Evolutionary conservation across 2,797 vertebrate genomes (phyloP).

Genomic region (Adrianichthys oophorus): DNA sequence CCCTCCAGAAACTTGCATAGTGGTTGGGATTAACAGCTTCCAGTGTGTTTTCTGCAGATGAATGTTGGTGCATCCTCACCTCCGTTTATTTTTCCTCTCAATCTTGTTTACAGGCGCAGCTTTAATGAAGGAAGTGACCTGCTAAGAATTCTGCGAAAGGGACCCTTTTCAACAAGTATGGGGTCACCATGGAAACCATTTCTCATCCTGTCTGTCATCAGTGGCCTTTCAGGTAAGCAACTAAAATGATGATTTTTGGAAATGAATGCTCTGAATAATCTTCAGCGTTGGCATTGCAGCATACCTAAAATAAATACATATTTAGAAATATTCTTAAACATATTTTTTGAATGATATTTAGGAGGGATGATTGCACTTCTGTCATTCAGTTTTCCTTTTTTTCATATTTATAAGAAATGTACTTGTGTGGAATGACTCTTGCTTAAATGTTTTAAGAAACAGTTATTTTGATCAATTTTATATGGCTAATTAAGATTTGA

Average conservation of each 20-base stretch:
- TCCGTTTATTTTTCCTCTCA: conserved; percentile 48
- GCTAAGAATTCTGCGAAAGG: conserved; percentile 76
- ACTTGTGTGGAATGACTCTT: too few species aligned
- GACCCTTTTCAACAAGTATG: conserved; percentile 85
- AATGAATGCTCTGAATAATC: conserved; percentile 6
- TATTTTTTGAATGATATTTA: too few species aligned
- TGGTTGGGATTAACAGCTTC: conserved; percentile 3
- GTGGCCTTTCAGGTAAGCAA: conserved; percentile 90
- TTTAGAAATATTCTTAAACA: too few species aligned
- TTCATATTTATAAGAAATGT: too few species aligned
- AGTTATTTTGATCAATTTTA: too few species aligned
- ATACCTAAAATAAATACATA: too few species aligned
- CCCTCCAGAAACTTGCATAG: neutral
- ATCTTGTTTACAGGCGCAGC: conserved; percentile 77
- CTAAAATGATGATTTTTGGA: conserved; percentile 11
- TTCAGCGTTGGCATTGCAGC: conserved; percentile 4
- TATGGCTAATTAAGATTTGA: too few species aligned
- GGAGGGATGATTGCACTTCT: too few species aligned
- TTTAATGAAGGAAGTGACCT: conserved; percentile 89
- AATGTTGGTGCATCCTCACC: conserved; percentile 29
- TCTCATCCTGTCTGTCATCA: conserved; percentile 87
- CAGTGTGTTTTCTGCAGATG: neutral
- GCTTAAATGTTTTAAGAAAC: too few species aligned
- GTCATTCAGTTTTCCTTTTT: too few species aligned
- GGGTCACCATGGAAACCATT: conserved; percentile 91